Base-by-base conservation (phyloP, 2,888 invertebrate genomes). In the Plemyria rubiginata region DNA sequence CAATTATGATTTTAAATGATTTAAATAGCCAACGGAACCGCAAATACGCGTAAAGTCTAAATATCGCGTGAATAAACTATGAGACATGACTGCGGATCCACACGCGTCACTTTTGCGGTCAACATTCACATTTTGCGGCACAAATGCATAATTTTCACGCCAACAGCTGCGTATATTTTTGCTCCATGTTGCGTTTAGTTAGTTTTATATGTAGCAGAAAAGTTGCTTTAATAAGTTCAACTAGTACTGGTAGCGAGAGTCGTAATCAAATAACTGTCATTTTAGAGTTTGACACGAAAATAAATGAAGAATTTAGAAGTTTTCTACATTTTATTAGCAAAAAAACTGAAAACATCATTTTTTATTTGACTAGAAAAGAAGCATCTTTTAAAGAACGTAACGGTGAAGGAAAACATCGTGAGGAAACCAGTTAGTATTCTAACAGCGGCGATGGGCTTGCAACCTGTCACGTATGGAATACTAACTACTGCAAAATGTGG, bases 21-120 rank as follows among this genome's bases (percentile, higher is more conserved):
- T 48, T 15, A 3, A 29, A 46, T 58, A 32, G 54, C 22, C 4
- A 1, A 36, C 3, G 11, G 9, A n/a, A 54, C 62, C 62, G 36
- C 62, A 62, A 49, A 57, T 56, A 49, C 45, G 54, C 49, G 60
- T 60, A 28, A 57, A 58, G 58, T 49, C 53, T 8, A 41, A 45
- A 45, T 45, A 45, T 11, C 45, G 53, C 41, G 57, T 46, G 29
- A 51, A 63, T 63, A 63, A 54, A 59, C 54, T 54, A 41, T 54
- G 13, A 28, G 50, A 46, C 43, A 43, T 22, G 13, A 58, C 16
- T 9, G 43, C 13, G 38, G 28, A 46, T 11, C 3, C 53, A 29
- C 60, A 32, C 41, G 54, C 60, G 60, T 50, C 54, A 51, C 50
- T 51, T 40, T 45, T 54, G 60, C 43, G 60, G 60, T 59, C 36